A percentile compares a stretch with the other conserved stretches of the same genome.
phyloP scores from a whole-genome alignment of 92 coral and sea anemone genomes.

The Phenganax stokvisi region DNA sequence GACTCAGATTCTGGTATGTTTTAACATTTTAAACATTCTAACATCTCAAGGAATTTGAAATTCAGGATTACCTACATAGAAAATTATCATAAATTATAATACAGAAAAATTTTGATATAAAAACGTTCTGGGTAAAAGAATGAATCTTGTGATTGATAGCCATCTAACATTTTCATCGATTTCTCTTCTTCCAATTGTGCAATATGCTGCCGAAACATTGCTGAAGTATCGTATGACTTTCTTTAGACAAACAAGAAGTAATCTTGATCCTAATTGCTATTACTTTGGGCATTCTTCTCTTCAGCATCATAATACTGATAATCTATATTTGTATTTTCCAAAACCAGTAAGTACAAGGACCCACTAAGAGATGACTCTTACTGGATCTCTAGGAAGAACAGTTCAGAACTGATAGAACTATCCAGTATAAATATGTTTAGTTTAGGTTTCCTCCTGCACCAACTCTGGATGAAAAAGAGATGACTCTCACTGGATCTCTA shows the following conservation, averaged over 20 bases:
- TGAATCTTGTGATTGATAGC: too few species aligned
- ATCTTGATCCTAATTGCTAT: slow-evolving; percentile 31
- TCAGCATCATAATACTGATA: slow-evolving; percentile 21
- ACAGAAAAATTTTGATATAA: background rate
- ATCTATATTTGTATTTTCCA: slow-evolving; percentile 36
- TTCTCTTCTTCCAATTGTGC: too few species aligned
- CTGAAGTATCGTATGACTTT: background rate
- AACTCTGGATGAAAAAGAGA: too few species aligned
- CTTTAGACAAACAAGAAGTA: slow-evolving; percentile 30
- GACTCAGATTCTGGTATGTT: slow-evolving; percentile 25
- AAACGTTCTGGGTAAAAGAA: background rate
- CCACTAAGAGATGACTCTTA: too few species aligned
- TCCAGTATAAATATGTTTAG: too few species aligned
- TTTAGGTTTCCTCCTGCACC: too few species aligned
- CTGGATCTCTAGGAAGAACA: too few species aligned
- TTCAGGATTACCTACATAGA: background rate
- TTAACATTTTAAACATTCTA: background rate
- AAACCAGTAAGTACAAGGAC: slow-evolving; percentile 28
- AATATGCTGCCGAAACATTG: background rate
- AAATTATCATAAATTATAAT: background rate
- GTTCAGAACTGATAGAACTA: too few species aligned
- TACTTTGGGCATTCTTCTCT: slow-evolving; percentile 28
- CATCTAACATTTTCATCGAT: too few species aligned
- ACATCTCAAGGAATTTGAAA: background rate
- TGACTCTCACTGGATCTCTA: too few species aligned